Base-by-base conservation (phyloP, 2,797 vertebrate species). In the Zenarchopterus dispar region DNA sequence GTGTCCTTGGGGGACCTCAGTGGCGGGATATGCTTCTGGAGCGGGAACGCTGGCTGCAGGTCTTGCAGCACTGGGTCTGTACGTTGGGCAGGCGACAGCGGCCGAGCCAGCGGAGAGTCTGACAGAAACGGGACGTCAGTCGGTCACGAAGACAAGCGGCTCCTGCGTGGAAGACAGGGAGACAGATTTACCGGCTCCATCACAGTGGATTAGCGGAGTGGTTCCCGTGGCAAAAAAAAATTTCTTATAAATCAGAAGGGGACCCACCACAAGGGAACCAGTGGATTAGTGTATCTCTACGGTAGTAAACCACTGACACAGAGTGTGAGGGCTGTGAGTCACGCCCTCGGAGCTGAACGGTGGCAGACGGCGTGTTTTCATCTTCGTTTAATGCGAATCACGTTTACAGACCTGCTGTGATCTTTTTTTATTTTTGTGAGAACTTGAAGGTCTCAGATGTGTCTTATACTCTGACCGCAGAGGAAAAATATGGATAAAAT, bases 41-140 rank as follows among this genome's bases (percentile, higher is more conserved):
- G 0, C 85, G 89, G 33, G 80, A 67, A 1, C 33, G 82, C 10
- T 60, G 84, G 59, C 81, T 82, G 59, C 97, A 99, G 24, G 94
- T 94, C 48, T 71, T 93, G 88, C 97, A 99, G 92, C 97, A 99
- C 87, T 97, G 96, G 0, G 78, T 33, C 0, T 24, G 85, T 2
- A 98, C 84, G 0, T 94, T 90, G 0, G 93, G 77, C 52, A 96
- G 82, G 15, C 78, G 89, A 87, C 97, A 99, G 2, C 90, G 89
- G n/a, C 95, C 93, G 17, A 98, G 90, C 68, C 91, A 84, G 41
- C 86, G 93, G 51, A 99, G 93, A 0, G 93, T 96, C 86, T 91
- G 95, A 70, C 97, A 99, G 92, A 98, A 95, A 53, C 89, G 71
- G 28, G 93, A 91, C 0, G 93, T 90, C 48, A 98, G 83, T 23